A percentile compares a stretch with the other conserved stretches of the same genome.
Evolutionary conservation across 2,113 vertebrate species (phyloP).

Genomic region (Sterna hirundo): DNA sequence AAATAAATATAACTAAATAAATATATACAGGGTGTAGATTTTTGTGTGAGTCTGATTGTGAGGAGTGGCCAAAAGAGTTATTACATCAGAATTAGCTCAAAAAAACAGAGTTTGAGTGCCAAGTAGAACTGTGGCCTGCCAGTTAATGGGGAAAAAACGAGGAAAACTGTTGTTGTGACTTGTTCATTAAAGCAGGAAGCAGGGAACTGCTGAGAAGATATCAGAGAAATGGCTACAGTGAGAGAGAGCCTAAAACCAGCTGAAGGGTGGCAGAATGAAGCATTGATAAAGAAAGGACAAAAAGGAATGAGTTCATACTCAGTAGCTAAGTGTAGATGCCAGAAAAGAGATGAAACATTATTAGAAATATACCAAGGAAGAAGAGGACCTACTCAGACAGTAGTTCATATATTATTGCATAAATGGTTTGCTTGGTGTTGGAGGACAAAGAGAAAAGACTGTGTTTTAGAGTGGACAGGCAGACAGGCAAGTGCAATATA

Average conservation of each 20-base stretch:
- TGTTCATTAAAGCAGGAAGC: background rate
- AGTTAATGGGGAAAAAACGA: background rate
- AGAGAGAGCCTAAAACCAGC: background rate
- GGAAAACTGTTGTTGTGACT: background rate
- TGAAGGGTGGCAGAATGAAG: background rate
- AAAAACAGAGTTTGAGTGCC: fast-evolving
- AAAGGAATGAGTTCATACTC: background rate
- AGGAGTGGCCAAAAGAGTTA: background rate
- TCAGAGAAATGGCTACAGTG: background rate
- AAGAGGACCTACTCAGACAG: background rate
- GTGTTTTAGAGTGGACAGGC: background rate
- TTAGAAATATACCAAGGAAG: background rate
- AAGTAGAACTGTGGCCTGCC: background rate
- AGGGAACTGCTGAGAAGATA: background rate
- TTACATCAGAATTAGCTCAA: background rate
- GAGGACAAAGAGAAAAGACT: background rate
- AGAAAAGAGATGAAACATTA: background rate
- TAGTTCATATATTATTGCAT: background rate
- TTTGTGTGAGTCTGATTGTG: background rate
- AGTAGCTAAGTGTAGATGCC: background rate
- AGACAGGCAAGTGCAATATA: background rate
- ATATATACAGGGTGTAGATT: background rate
- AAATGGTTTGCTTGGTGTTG: background rate
- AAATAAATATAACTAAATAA: background rate
- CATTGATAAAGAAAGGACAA: background rate